Base-by-base conservation (phyloP, 2,888 invertebrate species). In the Rhamphomyia laevipes region DNA sequence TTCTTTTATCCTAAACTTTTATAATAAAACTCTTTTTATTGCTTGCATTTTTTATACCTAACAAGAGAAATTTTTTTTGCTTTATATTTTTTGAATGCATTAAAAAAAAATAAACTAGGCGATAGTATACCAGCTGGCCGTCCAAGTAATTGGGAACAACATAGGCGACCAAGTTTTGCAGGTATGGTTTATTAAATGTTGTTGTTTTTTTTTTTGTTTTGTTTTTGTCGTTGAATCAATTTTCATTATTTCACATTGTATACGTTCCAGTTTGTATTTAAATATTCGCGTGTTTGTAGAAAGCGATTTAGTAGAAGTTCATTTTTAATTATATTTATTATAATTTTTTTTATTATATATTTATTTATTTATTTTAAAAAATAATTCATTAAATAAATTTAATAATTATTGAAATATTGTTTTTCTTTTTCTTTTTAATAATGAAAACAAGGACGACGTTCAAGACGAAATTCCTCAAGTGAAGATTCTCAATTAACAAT, bases 401-500 rank as follows among this genome's bases (percentile, higher is more conserved):
- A 7, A n/a, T n/a, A n/a, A n/a, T 27, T 27, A 27, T 27, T n/a
- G n/a, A n/a, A n/a, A n/a, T n/a, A 27, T 27, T 9, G 4, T 9
- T 27, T 27, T 27, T 27, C 23, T 4, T 21, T 21, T 21, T 21
- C n/a, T 27, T 27, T 27, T 27, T 27, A 27, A 21, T 21, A 3
- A 21, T 21, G 5, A 21, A 21, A 21, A 27, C 4, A 82, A 51
- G 90, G 90, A 1, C 78, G 89, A 4, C 77, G 91, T 43, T 91
- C 90, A 43, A 76, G 91, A 16, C 77, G 90, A 54, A 88, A 89
- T 64, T 91, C 90, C 56, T 76, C 86, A 45, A 79, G 81, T 53
- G 91, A 91, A 65, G 91, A 92, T 65, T 89, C 88, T 31, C 89
- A 91, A 68, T 74, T 92, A 57, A 92, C 91, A 0, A 86, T 91